Evolutionary conservation across 2,797 vertebrate genomes (phyloP).

Genomic region (Zalophus californianus): DNA sequence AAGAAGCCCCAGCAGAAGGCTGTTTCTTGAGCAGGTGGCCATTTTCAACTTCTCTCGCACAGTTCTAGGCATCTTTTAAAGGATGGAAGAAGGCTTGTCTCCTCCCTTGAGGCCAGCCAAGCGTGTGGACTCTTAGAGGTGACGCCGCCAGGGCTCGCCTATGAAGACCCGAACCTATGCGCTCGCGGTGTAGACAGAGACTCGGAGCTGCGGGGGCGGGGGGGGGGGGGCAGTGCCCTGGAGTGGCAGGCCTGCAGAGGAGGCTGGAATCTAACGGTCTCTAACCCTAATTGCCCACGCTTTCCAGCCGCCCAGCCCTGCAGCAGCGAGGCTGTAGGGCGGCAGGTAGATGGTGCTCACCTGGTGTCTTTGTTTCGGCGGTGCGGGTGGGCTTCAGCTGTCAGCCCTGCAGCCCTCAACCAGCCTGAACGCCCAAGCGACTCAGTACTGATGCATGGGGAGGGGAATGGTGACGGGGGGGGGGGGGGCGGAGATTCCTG

Average conservation of each 20-base stretch:
- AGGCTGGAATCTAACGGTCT: fast-evolving
- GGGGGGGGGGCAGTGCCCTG: neutral
- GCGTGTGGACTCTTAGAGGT: neutral
- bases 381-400: neutral
- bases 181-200: fast-evolving
- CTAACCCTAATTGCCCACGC: fast-evolving
- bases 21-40: neutral
- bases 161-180: fast-evolving
- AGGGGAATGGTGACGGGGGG: fast-evolving
- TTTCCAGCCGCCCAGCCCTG: neutral
- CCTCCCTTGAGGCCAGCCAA: neutral
- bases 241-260: fast-evolving
- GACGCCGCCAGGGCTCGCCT: neutral
- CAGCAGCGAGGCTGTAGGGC: fast-evolving
- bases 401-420: fast-evolving
- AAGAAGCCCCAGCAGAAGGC: fast-evolving
- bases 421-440: fast-evolving
- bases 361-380: neutral
- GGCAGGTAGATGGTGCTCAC: fast-evolving
- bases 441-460: fast-evolving
- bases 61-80: neutral
- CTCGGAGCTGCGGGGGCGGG: fast-evolving
- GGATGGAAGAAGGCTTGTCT: fast-evolving
- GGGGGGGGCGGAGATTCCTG: too few relatives aligned
- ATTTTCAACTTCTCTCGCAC: too few relatives aligned